phyloP scores from a whole-genome alignment of 2,113 vertebrate genomes.

The human region GRCh38 chr15:96803001-96803500 shows the following conservation, averaged over 20 bases:
- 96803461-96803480: background rate
- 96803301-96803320: conserved; percentile 20
- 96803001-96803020: conserved; percentile 63
- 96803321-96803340: background rate
- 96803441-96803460: background rate
- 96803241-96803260: conserved; percentile 85
- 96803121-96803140: conserved; percentile 88
- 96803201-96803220: conserved; percentile 92
- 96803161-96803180: conserved; percentile 92
- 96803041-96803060: conserved; percentile 87
- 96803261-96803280: conserved; percentile 77
- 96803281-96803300: conserved; percentile 68
- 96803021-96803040: conserved; percentile 78
- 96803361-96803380: background rate
- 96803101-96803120: conserved; percentile 91
- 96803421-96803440: background rate
- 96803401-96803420: background rate
- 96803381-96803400: background rate
- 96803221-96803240: conserved; percentile 97
- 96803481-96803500: background rate
- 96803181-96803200: conserved; percentile 95
- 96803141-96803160: conserved; percentile 87
- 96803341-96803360: rapidly evolving
- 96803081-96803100: conserved; percentile 92
- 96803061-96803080: conserved; percentile 83